These are phyloP conservation scores for Dryobotodes eremita DNA, from an alignment of 2,888 invertebrate genomes.

Conservation along the genomic window DNA sequence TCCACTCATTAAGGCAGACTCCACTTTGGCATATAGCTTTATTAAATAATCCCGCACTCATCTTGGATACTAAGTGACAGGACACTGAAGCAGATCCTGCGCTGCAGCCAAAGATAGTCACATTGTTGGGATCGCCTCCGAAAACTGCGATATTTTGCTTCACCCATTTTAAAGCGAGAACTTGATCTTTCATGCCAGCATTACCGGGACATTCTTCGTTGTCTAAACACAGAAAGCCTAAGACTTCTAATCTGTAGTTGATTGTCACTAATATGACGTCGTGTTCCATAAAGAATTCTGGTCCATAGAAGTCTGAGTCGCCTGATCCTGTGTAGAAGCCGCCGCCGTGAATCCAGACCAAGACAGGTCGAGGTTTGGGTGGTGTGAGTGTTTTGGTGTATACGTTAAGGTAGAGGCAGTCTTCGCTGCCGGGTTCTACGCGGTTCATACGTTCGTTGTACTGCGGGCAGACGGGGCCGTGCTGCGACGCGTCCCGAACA, in stretches of 20 bases:
- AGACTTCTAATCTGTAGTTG: conserved; percentile 88
- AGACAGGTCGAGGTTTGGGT: conserved; percentile 78
- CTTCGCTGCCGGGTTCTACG: conserved; percentile 90
- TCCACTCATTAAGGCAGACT: conserved; percentile 87
- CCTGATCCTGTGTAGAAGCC: conserved; percentile 89
- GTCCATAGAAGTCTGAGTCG: conserved; percentile 87
- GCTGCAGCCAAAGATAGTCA: conserved; percentile 88
- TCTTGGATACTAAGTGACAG: conserved; percentile 83
- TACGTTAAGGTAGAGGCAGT: conserved; percentile 93
- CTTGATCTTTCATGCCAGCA: conserved; percentile 88
- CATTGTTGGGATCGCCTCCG: conserved; percentile 84
- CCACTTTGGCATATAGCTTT: conserved; percentile 90
- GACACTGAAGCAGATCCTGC: conserved; percentile 85
- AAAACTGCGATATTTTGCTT: conserved; percentile 84
- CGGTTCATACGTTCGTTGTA: conserved; percentile 87
- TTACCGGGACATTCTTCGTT: conserved; percentile 87
- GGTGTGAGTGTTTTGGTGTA: conserved; percentile 86
- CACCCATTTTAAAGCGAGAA: conserved; percentile 88
- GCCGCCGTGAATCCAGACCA: conserved; percentile 90
- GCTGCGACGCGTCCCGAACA: conserved; percentile 80
- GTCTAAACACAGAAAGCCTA: conserved; percentile 87
- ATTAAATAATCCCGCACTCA: conserved; percentile 85
- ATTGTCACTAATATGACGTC: conserved; percentile 86
- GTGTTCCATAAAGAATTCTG: conserved; percentile 86
- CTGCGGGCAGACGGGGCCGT: conserved; percentile 87